Evolutionary conservation across 2,797 vertebrate species (phyloP), one percentile per base, ranked within the genome.

Genomic region (Emydoidea blandingii): DNA sequence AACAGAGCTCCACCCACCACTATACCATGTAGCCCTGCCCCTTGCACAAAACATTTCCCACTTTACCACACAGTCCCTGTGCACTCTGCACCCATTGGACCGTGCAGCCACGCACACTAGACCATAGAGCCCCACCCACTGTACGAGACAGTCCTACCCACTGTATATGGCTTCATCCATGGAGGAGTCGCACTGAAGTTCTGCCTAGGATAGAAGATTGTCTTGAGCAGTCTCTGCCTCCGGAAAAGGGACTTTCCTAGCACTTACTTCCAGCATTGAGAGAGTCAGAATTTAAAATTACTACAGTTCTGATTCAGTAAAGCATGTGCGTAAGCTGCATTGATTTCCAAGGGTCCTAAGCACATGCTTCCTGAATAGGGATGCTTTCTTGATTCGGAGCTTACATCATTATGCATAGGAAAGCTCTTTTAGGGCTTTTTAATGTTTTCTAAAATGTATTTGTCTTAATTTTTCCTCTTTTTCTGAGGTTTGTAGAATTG

Each of bases 381-480:
- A 41, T 37, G 65, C n/a, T 72, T 72, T 41, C 68, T 37, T 41
- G 37, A 41, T 41, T 37, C 11, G 10, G 68, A 23, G n/a, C 37
- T 72, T 41, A 41, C 10, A 9, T 21, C 37, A 41, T 72, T 41
- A n/a, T n/a, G 21, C 68, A 37, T 41, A 72, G 10, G 68, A 72
- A 37, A 72, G 68, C 11, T 72, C 12, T 41, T 23, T 23, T 37
- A 72, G n/a, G 65, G n/a, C 9, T 72, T 72, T 72, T 41, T 41
- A 72, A 41, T 68, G n/a, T 37, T 37, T 68, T 37, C n/a, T 19
- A 37, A 68, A 37, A n/a, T 23, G 37, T 41, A 41, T 53, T 91
- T 56, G 3, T 89, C 88, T 92, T 3, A 84, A 76, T 94, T 95
- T 90, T 88, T 72, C 56, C 68, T 72, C 41, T 90, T 96, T 79